Conservation (phyloP, 2,888 invertebrate species). For the Hymenopus coronatus region DNA sequence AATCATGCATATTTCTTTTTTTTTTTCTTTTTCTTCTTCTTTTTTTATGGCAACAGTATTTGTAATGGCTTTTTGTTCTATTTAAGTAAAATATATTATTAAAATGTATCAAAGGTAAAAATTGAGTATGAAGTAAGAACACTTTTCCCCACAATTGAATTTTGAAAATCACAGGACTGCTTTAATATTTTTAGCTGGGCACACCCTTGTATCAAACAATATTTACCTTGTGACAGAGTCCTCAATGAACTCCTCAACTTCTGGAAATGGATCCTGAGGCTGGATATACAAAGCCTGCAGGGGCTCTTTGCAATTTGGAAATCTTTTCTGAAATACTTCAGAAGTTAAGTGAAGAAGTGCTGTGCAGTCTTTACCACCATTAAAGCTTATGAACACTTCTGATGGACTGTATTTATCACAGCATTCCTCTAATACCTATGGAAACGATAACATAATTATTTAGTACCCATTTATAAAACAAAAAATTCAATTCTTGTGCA, state of each 20-base stretch:
- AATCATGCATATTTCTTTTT: too few species aligned
- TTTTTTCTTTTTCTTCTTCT: too few species aligned
- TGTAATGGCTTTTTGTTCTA: too few species aligned
- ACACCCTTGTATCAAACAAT: background rate
- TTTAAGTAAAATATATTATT: too few species aligned
- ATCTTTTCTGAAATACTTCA: constrained; percentile 47
- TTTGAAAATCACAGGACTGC: too few species aligned
- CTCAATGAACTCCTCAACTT: constrained; percentile 70
- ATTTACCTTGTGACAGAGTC: constrained; percentile 56
- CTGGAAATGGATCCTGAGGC: constrained; percentile 76
- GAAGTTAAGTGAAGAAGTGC: constrained; percentile 74
- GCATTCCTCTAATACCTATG: constrained; percentile 61
- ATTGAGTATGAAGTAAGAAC: too few species aligned
- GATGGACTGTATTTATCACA: constrained; percentile 63
- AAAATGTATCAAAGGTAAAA: too few species aligned
- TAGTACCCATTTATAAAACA: background rate
- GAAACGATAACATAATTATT: constrained; percentile 33
- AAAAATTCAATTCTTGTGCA: too few species aligned
- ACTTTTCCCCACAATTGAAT: too few species aligned
- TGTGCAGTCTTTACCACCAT: constrained; percentile 99
- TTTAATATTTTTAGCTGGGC: background rate
- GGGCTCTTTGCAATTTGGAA: constrained; percentile 35
- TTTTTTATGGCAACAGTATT: too few species aligned
- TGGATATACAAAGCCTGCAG: constrained; percentile 78
- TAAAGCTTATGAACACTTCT: constrained; percentile 88